These are phyloP conservation scores for Crocidura indochinensis DNA, from an alignment of 2,797 vertebrate genomes.

Conservation along the genomic window DNA sequence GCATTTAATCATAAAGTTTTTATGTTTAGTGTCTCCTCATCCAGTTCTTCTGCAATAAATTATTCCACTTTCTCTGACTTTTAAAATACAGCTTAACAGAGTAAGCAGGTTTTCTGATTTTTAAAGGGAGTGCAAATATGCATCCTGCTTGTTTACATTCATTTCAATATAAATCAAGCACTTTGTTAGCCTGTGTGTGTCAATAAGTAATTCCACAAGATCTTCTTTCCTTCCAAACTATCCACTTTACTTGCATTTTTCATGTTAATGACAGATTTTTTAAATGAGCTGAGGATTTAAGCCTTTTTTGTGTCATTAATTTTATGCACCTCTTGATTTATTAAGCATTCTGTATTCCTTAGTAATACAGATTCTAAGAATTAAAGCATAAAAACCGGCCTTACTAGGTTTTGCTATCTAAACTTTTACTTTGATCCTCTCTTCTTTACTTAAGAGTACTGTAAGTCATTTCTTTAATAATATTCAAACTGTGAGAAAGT, in stretches of 20 bases:
- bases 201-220: conserved; percentile 83
- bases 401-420: conserved; percentile 57
- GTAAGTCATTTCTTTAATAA: conserved; percentile 63
- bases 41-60: conserved; percentile 66
- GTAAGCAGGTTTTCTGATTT: conserved; percentile 79
- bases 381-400: conserved; percentile 67
- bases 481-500: neutral
- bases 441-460: conserved; percentile 21
- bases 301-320: conserved; percentile 83
- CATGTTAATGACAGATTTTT: conserved; percentile 78
- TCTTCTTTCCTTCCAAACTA: conserved; percentile 73
- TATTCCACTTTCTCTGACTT: conserved; percentile 36
- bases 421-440: conserved; percentile 64
- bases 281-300: conserved; percentile 84
- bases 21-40: conserved; percentile 28
- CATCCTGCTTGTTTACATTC: conserved; percentile 74
- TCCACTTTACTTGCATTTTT: conserved; percentile 81
- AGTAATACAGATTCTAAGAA: conserved; percentile 61
- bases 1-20: conserved; percentile 50
- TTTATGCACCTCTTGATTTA: conserved; percentile 81
- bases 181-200: conserved; percentile 80
- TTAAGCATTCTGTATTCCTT: conserved; percentile 76
- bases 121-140: conserved; percentile 58
- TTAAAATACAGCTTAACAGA: conserved; percentile 68
- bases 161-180: conserved; percentile 77